These are phyloP conservation scores for Sternotherus odoratus DNA, from an alignment of 2,797 vertebrate genomes.

Conservation along the genomic window DNA sequence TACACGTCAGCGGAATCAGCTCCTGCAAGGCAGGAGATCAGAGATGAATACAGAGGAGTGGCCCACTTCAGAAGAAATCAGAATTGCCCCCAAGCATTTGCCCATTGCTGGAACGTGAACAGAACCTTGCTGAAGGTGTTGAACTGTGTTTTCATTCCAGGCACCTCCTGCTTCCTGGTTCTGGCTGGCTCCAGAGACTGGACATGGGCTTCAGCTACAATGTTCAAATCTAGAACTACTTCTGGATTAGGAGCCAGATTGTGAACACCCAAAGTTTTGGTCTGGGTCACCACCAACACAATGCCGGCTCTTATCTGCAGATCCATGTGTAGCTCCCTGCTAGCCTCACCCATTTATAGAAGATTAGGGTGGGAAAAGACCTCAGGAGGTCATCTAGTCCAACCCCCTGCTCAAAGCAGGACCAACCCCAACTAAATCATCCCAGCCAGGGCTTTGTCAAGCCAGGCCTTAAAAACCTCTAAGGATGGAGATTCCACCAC, in stretches of 20 bases:
- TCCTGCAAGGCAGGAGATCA: accelerated
- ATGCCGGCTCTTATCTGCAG: neutral
- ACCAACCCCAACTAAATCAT: too few relatives aligned
- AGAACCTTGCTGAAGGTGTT: neutral
- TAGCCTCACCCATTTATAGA: neutral
- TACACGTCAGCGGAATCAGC: accelerated
- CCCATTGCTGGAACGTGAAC: neutral
- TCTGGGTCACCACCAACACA: neutral
- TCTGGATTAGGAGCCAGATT: neutral
- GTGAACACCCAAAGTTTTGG: accelerated
- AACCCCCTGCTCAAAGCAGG: too few relatives aligned
- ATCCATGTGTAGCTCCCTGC: neutral
- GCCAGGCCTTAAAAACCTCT: too few relatives aligned
- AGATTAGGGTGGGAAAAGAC: too few relatives aligned
- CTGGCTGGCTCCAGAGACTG: neutral
- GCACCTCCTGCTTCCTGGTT: neutral
- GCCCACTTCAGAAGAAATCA: neutral
- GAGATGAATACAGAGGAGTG: neutral
- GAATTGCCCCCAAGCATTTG: accelerated
- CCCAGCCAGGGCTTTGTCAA: too few relatives aligned
- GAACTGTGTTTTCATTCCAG: neutral
- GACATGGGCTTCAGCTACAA: neutral
- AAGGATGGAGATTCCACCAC: too few relatives aligned
- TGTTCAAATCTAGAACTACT: neutral
- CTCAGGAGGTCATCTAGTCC: too few relatives aligned